These are phyloP conservation scores for Hippocampus abdominalis DNA, from an alignment of 2,113 vertebrate species.

Conservation along the genomic window DNA sequence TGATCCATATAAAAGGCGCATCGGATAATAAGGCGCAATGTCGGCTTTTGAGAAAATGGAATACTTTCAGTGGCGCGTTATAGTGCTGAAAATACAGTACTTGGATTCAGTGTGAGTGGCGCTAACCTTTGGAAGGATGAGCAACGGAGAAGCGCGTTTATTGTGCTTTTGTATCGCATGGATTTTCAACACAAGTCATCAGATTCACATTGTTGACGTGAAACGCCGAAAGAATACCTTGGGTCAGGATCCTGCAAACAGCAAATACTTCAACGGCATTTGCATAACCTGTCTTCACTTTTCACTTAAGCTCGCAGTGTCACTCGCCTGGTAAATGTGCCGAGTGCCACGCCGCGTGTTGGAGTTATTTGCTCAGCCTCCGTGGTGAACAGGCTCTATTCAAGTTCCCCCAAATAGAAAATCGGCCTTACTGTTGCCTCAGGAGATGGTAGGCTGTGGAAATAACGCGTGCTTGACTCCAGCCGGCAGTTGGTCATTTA, in stretches of 20 bases:
- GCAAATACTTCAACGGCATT: background rate
- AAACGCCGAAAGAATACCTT: background rate
- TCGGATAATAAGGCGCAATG: too few species aligned
- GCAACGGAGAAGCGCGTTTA: background rate
- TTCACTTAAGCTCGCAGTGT: background rate
- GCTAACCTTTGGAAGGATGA: background rate
- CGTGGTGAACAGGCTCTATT: background rate
- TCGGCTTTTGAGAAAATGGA: too few species aligned
- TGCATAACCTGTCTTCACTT: background rate
- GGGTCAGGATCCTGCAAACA: background rate
- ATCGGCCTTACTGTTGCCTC: background rate
- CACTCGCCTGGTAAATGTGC: background rate
- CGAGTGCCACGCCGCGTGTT: background rate
- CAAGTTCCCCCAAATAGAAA: slow-evolving; percentile 1
- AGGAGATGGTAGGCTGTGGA: background rate
- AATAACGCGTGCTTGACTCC: background rate
- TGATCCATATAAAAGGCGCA: too few species aligned
- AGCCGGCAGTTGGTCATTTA: background rate
- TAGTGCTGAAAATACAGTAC: background rate
- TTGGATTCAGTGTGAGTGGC: background rate
- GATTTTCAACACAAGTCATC: background rate
- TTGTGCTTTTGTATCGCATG: background rate
- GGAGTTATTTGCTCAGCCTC: slow-evolving; percentile 3
- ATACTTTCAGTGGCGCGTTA: too few species aligned
- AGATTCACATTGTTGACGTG: background rate